These are phyloP conservation scores for Cataglyphis albicans DNA, from an alignment of 2,888 invertebrate genomes.

Conservation along the genomic window DNA sequence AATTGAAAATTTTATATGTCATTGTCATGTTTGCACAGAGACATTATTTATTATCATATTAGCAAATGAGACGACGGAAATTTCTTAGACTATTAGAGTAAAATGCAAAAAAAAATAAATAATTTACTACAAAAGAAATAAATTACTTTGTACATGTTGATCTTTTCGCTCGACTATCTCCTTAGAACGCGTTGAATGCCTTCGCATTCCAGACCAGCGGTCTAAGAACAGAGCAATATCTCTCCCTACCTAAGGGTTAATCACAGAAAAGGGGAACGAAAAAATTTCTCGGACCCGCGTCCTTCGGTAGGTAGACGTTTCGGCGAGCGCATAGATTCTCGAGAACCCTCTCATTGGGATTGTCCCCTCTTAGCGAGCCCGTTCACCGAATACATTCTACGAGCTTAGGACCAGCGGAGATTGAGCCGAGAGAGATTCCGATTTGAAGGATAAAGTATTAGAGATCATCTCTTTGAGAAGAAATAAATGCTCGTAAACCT, in stretches of 20 bases:
- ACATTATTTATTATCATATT: background rate
- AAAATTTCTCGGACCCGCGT: slow-evolving; percentile 62
- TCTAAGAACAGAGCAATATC: background rate
- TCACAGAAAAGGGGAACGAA: slow-evolving; percentile 18
- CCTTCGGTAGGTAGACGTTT: slow-evolving; percentile 72
- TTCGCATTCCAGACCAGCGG: background rate
- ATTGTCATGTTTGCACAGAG: background rate
- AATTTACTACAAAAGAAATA: background rate
- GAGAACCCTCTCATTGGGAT: slow-evolving; percentile 64
- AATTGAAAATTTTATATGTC: background rate
- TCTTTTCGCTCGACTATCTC: background rate
- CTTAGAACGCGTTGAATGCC: background rate
- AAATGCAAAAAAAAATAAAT: background rate
- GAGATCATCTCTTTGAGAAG: background rate
- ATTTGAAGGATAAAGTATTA: slow-evolving; percentile 53
- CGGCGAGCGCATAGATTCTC: slow-evolving; percentile 67
- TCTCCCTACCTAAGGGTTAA: slow-evolving; percentile 21
- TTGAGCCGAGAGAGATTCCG: slow-evolving; percentile 54
- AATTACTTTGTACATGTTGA: background rate
- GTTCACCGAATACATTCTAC: slow-evolving; percentile 63
- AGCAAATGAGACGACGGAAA: background rate
- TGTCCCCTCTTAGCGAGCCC: background rate
- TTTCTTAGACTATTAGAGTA: background rate
- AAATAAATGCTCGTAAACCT: background rate
- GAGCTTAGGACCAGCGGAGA: slow-evolving; percentile 56